Evolutionary conservation across 2,888 invertebrate genomes (phyloP).

Genomic region (Periphyllus acericola): DNA sequence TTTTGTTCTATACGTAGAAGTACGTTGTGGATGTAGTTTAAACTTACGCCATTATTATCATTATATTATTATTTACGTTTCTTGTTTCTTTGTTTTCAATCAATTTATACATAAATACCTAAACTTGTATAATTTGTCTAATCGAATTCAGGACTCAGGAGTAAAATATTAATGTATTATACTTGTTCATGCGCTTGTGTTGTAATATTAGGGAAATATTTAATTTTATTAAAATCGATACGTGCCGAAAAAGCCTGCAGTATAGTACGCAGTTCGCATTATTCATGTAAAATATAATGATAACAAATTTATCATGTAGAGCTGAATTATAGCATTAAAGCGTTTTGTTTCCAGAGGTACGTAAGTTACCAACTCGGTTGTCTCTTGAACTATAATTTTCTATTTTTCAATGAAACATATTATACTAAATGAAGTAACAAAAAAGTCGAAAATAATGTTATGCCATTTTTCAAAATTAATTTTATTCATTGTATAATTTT

Average conservation of each 20-base stretch:
- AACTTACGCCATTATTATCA: background rate
- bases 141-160: too few relatives aligned
- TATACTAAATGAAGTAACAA: slow-evolving; percentile 16
- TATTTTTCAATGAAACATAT: background rate
- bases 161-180: too few relatives aligned
- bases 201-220: background rate
- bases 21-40: too few relatives aligned
- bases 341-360: background rate
- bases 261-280: background rate
- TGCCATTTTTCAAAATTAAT: slow-evolving; percentile 43
- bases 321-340: background rate
- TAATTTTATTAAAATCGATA: background rate
- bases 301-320: slow-evolving; percentile 1
- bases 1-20: too few relatives aligned
- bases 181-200: background rate
- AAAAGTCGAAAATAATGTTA: slow-evolving; percentile 15
- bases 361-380: background rate
- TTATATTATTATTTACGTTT: too few relatives aligned
- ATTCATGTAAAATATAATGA: background rate
- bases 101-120: background rate
- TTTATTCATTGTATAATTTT: slow-evolving; percentile 30
- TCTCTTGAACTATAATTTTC: slow-evolving; percentile 1
- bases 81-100: background rate
- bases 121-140: background rate
- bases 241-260: background rate